phyloP scores from a whole-genome alignment of 2,888 invertebrate species.

The Leptarthrus brevirostris region DNA sequence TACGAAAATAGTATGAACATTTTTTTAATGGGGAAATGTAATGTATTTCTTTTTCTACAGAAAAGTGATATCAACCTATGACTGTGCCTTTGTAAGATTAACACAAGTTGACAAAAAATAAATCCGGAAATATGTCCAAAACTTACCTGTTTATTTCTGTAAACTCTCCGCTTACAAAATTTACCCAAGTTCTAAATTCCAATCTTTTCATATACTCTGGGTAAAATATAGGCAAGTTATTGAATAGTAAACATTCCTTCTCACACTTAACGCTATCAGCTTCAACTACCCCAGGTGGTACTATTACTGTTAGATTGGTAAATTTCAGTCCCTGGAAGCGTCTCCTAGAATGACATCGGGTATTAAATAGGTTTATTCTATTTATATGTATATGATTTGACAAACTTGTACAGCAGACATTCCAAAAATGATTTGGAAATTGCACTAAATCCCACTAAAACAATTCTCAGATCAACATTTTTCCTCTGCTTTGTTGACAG shows the following conservation, averaged over 20 bases:
- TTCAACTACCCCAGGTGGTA: conserved; percentile 71
- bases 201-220: conserved; percentile 71
- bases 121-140: too few species aligned
- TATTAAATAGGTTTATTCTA: background rate
- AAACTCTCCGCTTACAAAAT: conserved; percentile 73
- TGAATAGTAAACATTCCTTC: background rate
- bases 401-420: conserved; percentile 69
- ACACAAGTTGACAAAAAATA: too few species aligned
- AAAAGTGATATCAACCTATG: too few species aligned
- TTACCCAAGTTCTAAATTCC: conserved; percentile 74
- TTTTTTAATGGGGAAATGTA: too few species aligned
- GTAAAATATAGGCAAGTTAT: conserved; percentile 62
- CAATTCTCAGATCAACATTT: conserved; percentile 71
- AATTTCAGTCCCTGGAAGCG: conserved; percentile 69
- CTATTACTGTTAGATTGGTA: conserved; percentile 77
- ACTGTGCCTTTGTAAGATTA: too few species aligned
- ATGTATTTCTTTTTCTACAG: too few species aligned
- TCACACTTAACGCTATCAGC: background rate
- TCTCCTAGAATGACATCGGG: conserved; percentile 61
- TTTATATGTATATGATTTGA: background rate
- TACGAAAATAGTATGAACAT: too few species aligned
- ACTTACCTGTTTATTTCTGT: conserved; percentile 71
- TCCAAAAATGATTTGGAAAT: conserved; percentile 74
- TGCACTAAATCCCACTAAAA: conserved; percentile 74
- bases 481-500: conserved; percentile 68